These are phyloP conservation scores for Eciton burchellii DNA, from an alignment of 1,140 invertebrate genomes.

Conservation along the genomic window DNA sequence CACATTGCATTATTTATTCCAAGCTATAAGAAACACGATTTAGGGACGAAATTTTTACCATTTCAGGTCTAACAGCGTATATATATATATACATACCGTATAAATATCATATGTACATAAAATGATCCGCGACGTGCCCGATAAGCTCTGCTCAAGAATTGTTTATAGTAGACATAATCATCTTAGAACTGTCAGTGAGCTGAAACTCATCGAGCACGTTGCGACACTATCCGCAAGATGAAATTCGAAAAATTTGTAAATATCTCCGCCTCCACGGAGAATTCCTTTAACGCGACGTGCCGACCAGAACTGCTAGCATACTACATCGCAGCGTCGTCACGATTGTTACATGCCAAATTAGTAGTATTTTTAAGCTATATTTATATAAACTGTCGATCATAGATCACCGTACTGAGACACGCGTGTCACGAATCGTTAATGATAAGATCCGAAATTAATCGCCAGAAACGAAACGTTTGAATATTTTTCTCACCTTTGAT, in stretches of 20 bases:
- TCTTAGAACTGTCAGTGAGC: neutral
- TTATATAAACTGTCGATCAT: conserved; percentile 39
- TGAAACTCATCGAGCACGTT: neutral
- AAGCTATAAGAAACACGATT: neutral
- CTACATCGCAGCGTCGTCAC: conserved; percentile 10
- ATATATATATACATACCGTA: neutral
- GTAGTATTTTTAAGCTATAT: conserved; percentile 33
- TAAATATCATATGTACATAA: neutral
- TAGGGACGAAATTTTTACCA: neutral
- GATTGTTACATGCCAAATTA: conserved; percentile 55
- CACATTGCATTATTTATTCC: conserved; percentile 15
- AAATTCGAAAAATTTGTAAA: conserved; percentile 7
- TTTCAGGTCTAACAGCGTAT: conserved; percentile 1
- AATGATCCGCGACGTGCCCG: neutral
- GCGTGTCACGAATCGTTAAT: conserved; percentile 9
- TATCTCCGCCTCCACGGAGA: neutral
- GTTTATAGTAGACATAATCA: neutral
- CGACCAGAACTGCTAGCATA: neutral
- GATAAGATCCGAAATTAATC: conserved; percentile 10
- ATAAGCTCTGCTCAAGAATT: neutral
- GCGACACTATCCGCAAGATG: neutral
- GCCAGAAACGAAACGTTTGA: neutral
- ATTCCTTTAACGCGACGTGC: neutral
- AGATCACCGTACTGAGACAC: conserved; percentile 7
- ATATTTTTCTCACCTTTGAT: neutral